Base-by-base conservation (phyloP, 2,888 invertebrate genomes). In the Spodoptera picta region DNA sequence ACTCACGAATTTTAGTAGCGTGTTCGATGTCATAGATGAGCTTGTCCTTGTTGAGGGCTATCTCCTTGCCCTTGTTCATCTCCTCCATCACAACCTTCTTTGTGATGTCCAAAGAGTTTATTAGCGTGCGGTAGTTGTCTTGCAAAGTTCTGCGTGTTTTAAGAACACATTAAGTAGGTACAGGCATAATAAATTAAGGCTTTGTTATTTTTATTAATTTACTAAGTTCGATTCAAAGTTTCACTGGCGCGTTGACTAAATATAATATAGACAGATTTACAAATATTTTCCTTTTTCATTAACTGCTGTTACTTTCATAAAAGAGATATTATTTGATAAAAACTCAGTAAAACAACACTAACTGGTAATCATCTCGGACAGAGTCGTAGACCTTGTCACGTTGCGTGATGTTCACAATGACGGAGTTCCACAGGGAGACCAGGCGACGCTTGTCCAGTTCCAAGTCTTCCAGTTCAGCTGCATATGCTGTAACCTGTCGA, bases 371-470 rank as follows among this genome's bases (percentile, higher is more conserved):
- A 43, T 95, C 92, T 48, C 95, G 94, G 0, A 97, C 94, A 54
- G 96, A 95, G 68, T 95, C 95, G 64, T 96, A 95, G 1, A 96
- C 95, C 77, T 95, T 96, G 84, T 97, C 97, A 24, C 97, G 89
- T 63, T 96, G 96, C 24, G 95, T 94, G 67, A 97, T 97, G 62
- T 96, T 96, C 11, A 96, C 92, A 3, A 98, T 95, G 46, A 97
- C 96, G 12, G 96, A 96, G 83, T 97, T 96, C 97, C 97, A 98
- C 6, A 97, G 95, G 78, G 96, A 96, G 69, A 96, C 95, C 19
- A 97, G 90, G 4, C 96, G 96, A 45, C 96, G 96, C 68, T 97
- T 96, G 77, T 97, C 97, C 52, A 95, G 90, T 77, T 97, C 96
- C 53, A 97, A 84, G 24, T 96, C 96, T 83, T 97, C 97, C 24